These are phyloP conservation scores for Ailuropoda melanoleuca DNA, from an alignment of 2,113 vertebrate species.

Conservation along the genomic window DNA sequence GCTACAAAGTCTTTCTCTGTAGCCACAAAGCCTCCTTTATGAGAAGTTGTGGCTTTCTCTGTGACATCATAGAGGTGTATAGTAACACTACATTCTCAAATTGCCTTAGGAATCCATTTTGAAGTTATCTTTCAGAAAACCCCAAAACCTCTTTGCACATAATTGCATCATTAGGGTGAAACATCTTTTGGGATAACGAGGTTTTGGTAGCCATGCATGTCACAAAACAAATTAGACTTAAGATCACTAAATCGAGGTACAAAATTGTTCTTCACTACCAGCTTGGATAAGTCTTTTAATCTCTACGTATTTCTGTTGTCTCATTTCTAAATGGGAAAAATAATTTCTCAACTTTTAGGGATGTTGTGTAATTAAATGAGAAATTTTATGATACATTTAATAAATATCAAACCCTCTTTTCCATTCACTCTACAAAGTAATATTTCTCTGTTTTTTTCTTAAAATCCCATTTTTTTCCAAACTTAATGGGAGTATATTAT, in stretches of 20 bases:
- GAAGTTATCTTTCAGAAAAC: background rate
- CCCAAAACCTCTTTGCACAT: background rate
- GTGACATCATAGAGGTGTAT: background rate
- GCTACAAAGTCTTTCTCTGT: background rate
- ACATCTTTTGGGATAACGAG: background rate
- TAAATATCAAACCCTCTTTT: background rate
- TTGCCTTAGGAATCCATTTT: background rate
- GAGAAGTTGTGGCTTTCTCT: background rate
- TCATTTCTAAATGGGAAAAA: conserved; percentile 20
- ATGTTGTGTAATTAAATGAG: background rate
- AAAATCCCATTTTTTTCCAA: background rate
- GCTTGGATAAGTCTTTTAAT: background rate
- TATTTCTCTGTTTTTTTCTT: background rate
- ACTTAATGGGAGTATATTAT: background rate
- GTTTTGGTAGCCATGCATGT: background rate
- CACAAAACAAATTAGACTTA: background rate
- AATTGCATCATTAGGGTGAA: background rate
- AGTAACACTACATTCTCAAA: background rate
- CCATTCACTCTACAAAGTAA: background rate
- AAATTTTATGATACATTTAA: background rate
- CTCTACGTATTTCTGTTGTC: background rate
- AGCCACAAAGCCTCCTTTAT: background rate
- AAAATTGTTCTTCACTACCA: background rate
- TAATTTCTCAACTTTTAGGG: background rate
- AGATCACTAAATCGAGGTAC: background rate